A percentile compares a stretch with the other conserved stretches of the same genome.
Evolutionary conservation across 2,113 vertebrate genomes (phyloP).

Genomic region (Chunga burmeisteri): DNA sequence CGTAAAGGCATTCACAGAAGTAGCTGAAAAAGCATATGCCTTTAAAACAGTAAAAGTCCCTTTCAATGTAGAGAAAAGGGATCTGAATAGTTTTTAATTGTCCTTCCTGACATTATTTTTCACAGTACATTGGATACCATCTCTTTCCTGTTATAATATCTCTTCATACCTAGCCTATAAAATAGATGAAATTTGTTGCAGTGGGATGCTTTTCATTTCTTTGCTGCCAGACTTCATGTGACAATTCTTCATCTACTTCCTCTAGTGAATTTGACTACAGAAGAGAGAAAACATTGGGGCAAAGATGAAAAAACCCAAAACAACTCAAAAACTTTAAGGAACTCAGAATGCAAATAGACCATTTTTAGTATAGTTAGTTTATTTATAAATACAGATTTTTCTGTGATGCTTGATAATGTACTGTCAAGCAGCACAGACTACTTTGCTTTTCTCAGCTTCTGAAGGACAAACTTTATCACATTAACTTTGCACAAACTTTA

Average conservation of each 20-base stretch:
- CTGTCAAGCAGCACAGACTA: neutral
- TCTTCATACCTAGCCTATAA: neutral
- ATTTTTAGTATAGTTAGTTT: neutral
- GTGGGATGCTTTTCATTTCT: constrained; percentile 19
- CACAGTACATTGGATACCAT: neutral
- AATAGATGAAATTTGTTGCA: constrained; percentile 17
- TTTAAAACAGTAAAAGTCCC: neutral
- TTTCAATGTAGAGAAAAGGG: neutral
- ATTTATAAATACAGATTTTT: neutral
- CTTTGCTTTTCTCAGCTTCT: neutral
- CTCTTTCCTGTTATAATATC: neutral
- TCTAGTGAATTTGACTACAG: neutral
- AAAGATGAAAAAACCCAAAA: neutral
- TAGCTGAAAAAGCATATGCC: neutral
- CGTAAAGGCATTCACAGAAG: neutral
- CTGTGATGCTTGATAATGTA: neutral
- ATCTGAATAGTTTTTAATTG: neutral
- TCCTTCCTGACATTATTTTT: constrained; percentile 6
- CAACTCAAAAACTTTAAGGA: neutral
- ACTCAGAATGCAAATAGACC: neutral
- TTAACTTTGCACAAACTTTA: neutral
- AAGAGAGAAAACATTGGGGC: neutral
- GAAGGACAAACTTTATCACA: neutral
- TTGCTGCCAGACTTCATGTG: neutral
- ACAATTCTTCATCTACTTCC: neutral